Evolutionary conservation across 1,140 invertebrate species (phyloP).

Genomic region (Sycobia sp.): DNA sequence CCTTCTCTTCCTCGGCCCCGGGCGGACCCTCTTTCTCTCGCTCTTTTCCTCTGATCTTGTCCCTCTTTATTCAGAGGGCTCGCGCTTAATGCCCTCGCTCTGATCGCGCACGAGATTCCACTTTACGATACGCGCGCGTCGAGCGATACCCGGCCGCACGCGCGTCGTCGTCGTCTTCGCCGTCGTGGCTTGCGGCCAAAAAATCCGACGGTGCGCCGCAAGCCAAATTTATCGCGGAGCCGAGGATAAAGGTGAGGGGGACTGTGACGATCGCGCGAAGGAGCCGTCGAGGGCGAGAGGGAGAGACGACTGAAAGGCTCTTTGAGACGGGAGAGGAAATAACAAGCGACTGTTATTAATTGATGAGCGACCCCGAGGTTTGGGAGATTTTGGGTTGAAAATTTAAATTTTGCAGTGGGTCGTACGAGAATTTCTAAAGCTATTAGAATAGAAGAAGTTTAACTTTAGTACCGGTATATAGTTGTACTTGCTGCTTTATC

Average conservation of each 20-base stretch:
- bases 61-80: not conserved
- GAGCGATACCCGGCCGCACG: slow-evolving; percentile 1
- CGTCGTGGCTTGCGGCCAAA: slow-evolving; percentile 17
- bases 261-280: not conserved
- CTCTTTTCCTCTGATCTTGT: not conserved
- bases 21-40: not conserved
- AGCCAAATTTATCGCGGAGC: slow-evolving; percentile 18
- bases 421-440: too few species aligned
- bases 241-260: not conserved
- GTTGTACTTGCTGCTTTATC: too few species aligned
- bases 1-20: not conserved
- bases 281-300: too few species aligned
- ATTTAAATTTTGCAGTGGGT: too few species aligned
- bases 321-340: too few species aligned
- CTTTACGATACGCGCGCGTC: slow-evolving; percentile 27
- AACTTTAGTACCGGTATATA: too few species aligned
- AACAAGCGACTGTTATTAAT: too few species aligned
- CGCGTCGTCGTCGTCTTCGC: slow-evolving; percentile 7
- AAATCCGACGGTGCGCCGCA: not conserved
- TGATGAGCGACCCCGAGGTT: too few species aligned
- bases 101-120: slow-evolving; percentile 27
- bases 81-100: slow-evolving; percentile 17
- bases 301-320: too few species aligned
- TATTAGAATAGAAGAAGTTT: too few species aligned
- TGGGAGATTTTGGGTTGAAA: too few species aligned